These are phyloP conservation scores for Apteryx owenii DNA, from an alignment of 2,113 vertebrate species.

Conservation along the genomic window DNA sequence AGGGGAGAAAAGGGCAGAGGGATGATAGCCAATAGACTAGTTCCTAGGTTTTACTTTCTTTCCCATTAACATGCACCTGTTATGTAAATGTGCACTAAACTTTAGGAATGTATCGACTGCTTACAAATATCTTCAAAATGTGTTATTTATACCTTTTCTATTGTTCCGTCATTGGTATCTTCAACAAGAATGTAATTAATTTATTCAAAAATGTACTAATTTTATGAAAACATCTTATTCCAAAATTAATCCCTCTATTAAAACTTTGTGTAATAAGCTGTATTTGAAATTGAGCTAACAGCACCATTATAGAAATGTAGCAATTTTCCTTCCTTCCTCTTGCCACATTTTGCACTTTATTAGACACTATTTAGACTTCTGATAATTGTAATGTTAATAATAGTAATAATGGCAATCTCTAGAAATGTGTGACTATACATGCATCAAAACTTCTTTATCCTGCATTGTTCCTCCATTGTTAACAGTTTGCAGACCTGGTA, in stretches of 20 bases:
- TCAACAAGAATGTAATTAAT: not conserved
- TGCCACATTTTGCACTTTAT: not conserved
- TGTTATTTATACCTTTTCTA: not conserved
- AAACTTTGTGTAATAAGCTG: not conserved
- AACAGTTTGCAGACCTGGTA: fast-evolving
- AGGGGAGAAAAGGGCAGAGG: not conserved
- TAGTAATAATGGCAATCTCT: not conserved
- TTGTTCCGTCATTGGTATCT: not conserved
- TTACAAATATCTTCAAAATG: not conserved
- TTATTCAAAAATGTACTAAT: not conserved
- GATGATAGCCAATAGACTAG: not conserved
- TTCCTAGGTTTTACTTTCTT: not conserved
- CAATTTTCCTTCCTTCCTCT: not conserved
- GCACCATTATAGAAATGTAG: not conserved
- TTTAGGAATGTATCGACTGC: not conserved
- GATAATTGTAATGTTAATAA: not conserved
- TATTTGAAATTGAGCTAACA: too few relatives aligned
- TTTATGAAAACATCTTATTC: not conserved
- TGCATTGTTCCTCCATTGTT: fast-evolving
- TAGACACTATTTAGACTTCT: not conserved
- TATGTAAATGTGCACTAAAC: not conserved
- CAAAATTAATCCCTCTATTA: not conserved
- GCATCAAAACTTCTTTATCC: not conserved
- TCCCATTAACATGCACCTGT: not conserved
- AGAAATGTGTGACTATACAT: not conserved